phyloP scores from a whole-genome alignment of 2,797 vertebrate genomes.

The Xiphorhynchus erythropygius region DNA sequence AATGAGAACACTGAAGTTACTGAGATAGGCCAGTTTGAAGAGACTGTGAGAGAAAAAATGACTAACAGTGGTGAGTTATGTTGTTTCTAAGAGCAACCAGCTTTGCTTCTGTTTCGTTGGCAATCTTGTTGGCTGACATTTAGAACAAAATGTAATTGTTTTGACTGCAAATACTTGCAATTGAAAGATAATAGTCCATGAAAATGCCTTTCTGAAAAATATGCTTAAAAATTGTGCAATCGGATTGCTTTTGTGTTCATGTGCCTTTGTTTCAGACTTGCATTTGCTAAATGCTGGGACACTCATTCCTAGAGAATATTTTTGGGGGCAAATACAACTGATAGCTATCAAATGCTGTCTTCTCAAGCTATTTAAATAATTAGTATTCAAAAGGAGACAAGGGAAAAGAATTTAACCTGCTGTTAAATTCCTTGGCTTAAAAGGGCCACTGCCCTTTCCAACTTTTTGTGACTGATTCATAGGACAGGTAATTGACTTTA shows the following conservation, averaged over 20 bases:
- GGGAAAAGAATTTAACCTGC: neutral
- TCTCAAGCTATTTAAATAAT: neutral
- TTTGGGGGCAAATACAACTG: neutral
- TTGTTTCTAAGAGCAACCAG: neutral
- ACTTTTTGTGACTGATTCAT: neutral
- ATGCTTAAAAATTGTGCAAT: neutral
- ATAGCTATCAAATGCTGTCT: neutral
- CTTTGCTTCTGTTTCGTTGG: slow-evolving; percentile 23
- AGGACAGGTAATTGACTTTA: neutral
- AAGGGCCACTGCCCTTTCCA: neutral
- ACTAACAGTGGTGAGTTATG: neutral
- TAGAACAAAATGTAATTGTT: neutral
- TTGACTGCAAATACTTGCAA: slow-evolving; percentile 6
- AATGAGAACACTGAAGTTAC: neutral
- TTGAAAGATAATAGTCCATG: neutral
- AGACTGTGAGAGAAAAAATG: neutral
- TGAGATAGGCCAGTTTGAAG: neutral
- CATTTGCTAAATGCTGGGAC: neutral
- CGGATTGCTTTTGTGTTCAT: neutral
- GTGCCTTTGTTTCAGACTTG: neutral
- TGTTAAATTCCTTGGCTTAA: neutral
- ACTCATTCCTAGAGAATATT: neutral
- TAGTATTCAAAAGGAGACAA: neutral
- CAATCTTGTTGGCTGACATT: slow-evolving; percentile 3
- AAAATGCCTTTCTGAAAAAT: neutral